Percentiles rank a stretch among this genome's conserved stretches.
Evolutionary conservation across 2,797 vertebrate species (phyloP).

Genomic region (Ispidina lecontei): DNA sequence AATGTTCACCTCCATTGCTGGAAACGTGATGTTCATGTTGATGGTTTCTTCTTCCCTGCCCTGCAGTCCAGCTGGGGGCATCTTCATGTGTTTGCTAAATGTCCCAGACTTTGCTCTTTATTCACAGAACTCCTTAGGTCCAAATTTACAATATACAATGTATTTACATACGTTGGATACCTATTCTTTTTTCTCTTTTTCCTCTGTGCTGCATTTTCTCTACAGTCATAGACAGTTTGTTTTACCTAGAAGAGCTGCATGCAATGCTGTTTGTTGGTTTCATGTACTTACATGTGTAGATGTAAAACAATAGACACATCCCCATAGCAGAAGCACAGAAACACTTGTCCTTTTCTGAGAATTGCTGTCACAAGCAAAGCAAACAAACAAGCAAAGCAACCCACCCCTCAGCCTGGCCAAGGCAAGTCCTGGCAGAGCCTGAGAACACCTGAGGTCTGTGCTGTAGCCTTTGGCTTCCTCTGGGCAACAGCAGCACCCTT

Average conservation of each 20-base stretch:
- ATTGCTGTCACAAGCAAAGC: not conserved
- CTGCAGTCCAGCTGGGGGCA: not conserved
- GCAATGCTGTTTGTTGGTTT: not conserved
- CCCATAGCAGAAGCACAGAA: not conserved
- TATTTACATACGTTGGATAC: not conserved
- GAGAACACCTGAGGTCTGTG: not conserved
- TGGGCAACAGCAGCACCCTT: accelerated
- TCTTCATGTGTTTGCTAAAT: not conserved
- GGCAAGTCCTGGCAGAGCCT: not conserved
- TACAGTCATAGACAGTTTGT: not conserved
- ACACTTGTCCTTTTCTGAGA: not conserved
- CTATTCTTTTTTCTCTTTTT: not conserved
- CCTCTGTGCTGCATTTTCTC: not conserved
- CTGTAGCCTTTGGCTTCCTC: not conserved
- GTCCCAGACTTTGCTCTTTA: not conserved
- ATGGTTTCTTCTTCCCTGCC: not conserved
- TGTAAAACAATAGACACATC: not conserved
- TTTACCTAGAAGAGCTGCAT: not conserved
- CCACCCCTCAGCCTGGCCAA: not conserved
- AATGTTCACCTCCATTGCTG: not conserved
- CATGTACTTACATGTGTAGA: not conserved
- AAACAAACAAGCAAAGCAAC: not conserved
- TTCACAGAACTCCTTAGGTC: not conserved
- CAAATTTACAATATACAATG: not conserved
- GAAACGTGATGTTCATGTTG: not conserved